Evolutionary conservation across 2,113 vertebrate species (phyloP), one percentile per base, ranked within the genome.

Genomic region (Aphyosemion australe): DNA sequence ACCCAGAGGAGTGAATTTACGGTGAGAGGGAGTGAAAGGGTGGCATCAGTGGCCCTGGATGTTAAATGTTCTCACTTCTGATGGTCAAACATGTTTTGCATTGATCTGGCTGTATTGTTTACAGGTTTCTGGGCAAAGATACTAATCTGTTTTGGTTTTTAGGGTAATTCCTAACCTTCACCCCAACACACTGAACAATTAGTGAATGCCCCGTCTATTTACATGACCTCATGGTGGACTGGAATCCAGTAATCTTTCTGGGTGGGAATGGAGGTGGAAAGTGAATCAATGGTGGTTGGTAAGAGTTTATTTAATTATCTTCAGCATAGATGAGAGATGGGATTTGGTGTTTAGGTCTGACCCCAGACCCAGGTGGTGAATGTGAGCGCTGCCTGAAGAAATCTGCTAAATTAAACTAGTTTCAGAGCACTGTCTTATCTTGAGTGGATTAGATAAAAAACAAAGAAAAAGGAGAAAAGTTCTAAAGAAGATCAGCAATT

Each of bases 61-160:
- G 74, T 76, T 79, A 67, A 67, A 26, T 69, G 74, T 71, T 89
- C 72, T 75, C 76, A 82, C 79, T 76, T 70, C 79, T 85, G 78
- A 84, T 66, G 57, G 79, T 75, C 47, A 79, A 87, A 93, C 79
- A 83, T 79, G 58, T 57, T 93, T 93, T 91, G 85, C 72, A 92
- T 93, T 83, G 91, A 93, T 86, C 72, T 11, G 14, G 54, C 76
- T 90, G 88, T 85, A 88, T 90, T 90, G 86, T 86, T 91, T 90
- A 86, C 87, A 87, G 88, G 88, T 87, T 91, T 87, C 88, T 81
- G 77, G 84, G 87, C 83, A 92, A 51, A 82, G 80, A 64, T 83
- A 80, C 87, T 90, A 69, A 76, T 75, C 78, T 90, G 83, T 91
- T 85, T 70, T 72, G 68, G 26, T 26, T 84, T 90, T 89, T 82